These are phyloP conservation scores for Felis chaus DNA, from an alignment of 2,113 vertebrate genomes.

Conservation along the genomic window DNA sequence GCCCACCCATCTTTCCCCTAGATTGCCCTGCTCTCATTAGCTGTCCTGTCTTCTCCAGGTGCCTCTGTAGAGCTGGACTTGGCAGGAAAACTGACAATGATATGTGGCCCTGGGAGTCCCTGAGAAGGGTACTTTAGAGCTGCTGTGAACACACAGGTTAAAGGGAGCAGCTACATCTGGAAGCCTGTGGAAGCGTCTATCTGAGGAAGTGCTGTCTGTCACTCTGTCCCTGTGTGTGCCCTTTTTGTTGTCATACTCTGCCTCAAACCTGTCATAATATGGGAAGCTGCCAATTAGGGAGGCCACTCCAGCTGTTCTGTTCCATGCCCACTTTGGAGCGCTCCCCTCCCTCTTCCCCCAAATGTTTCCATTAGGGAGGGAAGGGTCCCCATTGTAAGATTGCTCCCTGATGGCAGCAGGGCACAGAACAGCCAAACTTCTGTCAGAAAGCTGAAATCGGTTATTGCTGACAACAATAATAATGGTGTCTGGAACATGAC, in stretches of 20 bases:
- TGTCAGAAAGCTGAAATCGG: slow-evolving; percentile 61
- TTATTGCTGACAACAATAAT: slow-evolving; percentile 59
- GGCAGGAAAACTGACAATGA: slow-evolving; percentile 19
- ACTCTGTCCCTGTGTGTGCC: neutral
- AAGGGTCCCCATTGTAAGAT: neutral
- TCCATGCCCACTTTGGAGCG: neutral
- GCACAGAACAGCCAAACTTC: slow-evolving; percentile 44
- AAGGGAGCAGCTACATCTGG: neutral
- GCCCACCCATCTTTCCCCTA: neutral
- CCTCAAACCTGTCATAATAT: slow-evolving; percentile 11
- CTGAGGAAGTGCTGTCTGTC: neutral
- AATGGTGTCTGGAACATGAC: slow-evolving; percentile 35
- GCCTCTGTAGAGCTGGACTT: neutral
- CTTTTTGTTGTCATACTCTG: neutral
- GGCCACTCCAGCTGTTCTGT: slow-evolving; percentile 46
- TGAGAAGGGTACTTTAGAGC: neutral
- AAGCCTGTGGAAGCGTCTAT: neutral
- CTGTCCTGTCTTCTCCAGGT: neutral
- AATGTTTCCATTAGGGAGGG: slow-evolving; percentile 49
- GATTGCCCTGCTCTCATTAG: neutral
- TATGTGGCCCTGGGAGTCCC: slow-evolving; percentile 9
- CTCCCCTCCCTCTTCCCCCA: neutral
- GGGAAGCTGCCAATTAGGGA: slow-evolving; percentile 44
- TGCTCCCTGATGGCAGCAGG: slow-evolving; percentile 50
- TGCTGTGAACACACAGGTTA: neutral